Base-by-base conservation (phyloP, 1,140 invertebrate species). In the Drosophila murphyi region DNA sequence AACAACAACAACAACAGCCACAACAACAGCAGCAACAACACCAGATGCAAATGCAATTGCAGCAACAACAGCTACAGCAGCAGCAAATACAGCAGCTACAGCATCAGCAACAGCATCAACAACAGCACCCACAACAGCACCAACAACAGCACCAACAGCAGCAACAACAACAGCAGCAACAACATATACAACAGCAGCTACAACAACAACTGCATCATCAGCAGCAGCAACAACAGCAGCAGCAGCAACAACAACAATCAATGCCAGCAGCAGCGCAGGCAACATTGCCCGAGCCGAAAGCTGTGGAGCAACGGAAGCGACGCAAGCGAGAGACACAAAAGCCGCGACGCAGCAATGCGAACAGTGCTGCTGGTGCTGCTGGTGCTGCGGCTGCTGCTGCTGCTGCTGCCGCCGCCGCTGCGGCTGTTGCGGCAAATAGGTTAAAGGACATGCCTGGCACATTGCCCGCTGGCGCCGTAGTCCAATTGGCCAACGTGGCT, bases 301-400 rank as follows among this genome's bases (percentile, higher is more conserved):
- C 54, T 0, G 77, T 8, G 3, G 86, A 90, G 34, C 82, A 96
- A 39, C 96, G 97, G 73, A 97, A 97, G 91, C 93, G 95, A 63
- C 97, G 97, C 90, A 94, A 97, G 37, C 94, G 96, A 50, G 96
- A 97, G 90, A 97, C 97, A 87, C 96, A 97, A 89, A 96, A 97
- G 82, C 97, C 97, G 85, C 93, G 97, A 34, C 93, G 95, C 56
- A 95, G 95, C 85, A 94, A 95, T 90, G 50, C 93, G 0, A 93
- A 92, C 31, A 93, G 60, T 6, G 70, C 54, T 0, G 72, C 61
- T 34, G 55, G 43, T 1, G 92, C 28, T 2, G 69, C 93, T 37
- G 68, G 61, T 2, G 63, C 45, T 2, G 70, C 57, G 34, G 55
- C 5, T 37, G 68, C 64, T 2, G 63, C 45, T 2, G 70, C 57